Conservation (phyloP, 92 coral and sea anemone species). For the Bergia puertoricense region DNA sequence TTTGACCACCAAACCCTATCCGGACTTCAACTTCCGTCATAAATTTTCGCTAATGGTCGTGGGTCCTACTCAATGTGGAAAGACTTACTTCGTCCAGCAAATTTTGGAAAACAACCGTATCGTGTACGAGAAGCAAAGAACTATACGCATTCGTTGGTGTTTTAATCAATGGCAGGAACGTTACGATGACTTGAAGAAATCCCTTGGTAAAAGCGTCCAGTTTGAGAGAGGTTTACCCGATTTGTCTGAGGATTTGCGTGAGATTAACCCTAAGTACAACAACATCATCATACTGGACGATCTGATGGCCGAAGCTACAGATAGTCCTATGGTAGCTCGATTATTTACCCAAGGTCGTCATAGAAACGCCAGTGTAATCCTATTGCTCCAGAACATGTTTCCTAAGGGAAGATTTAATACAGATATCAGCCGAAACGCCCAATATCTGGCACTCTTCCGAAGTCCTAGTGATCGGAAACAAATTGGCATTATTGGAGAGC, state of each 20-base stretch:
- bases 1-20: neutral
- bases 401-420: too few species aligned
- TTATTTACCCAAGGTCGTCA: slow-evolving; percentile 60
- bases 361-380: slow-evolving; percentile 52
- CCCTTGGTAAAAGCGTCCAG: neutral
- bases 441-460: slow-evolving; percentile 46
- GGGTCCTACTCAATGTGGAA: too few species aligned
- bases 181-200: neutral
- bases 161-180: too few species aligned
- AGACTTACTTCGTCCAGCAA: too few species aligned
- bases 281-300: slow-evolving; percentile 53
- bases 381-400: neutral
- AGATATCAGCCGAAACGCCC: slow-evolving; percentile 6
- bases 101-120: neutral
- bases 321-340: slow-evolving; percentile 50
- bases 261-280: slow-evolving; percentile 41
- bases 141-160: neutral
- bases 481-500: slow-evolving; percentile 15
- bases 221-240: slow-evolving; percentile 36
- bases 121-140: neutral
- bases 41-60: too few species aligned
- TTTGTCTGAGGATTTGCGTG: slow-evolving; percentile 27
- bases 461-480: slow-evolving; percentile 29
- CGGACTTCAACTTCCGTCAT: neutral
- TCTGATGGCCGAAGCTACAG: slow-evolving; percentile 47